Percentiles rank a stretch among this genome's conserved stretches.
Evolutionary conservation across 2,888 invertebrate genomes (phyloP).

Genomic region (Drosophila merina): DNA sequence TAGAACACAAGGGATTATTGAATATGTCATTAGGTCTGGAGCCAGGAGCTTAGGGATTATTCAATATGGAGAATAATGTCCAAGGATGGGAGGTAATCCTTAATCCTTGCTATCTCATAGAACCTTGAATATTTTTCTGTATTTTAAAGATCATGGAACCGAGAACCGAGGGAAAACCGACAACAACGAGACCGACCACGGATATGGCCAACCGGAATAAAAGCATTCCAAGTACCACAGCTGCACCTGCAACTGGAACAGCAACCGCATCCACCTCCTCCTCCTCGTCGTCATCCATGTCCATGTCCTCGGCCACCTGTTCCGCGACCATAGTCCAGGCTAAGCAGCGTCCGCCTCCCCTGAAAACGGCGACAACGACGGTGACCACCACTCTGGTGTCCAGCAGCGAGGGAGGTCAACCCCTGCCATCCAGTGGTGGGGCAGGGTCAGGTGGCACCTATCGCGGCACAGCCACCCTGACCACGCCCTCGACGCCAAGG

Average conservation of each 20-base stretch:
- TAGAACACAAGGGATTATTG: background rate
- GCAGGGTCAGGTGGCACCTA: slow-evolving; percentile 34
- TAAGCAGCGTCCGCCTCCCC: slow-evolving; percentile 83
- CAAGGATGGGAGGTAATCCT: background rate
- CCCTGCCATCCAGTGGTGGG: slow-evolving; percentile 30
- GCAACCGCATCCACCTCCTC: slow-evolving; percentile 23
- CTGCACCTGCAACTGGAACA: slow-evolving; percentile 11
- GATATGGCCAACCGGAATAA: slow-evolving; percentile 21
- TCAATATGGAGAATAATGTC: too few species aligned
- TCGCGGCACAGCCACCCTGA: slow-evolving; percentile 74
- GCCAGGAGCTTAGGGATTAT: background rate
- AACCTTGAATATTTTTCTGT: background rate
- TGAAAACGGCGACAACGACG: slow-evolving; percentile 73
- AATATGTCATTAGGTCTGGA: background rate
- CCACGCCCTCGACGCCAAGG: slow-evolving; percentile 91
- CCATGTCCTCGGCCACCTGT: slow-evolving; percentile 61
- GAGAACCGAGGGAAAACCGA: slow-evolving; percentile 59
- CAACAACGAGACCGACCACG: slow-evolving; percentile 43
- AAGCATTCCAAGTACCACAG: slow-evolving; percentile 18
- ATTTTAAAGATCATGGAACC: slow-evolving; percentile 62
- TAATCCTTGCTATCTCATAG: background rate
- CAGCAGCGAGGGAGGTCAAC: slow-evolving; percentile 72
- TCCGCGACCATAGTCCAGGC: slow-evolving; percentile 60
- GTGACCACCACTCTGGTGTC: slow-evolving; percentile 70
- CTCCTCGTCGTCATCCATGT: slow-evolving; percentile 57